Percentiles rank a stretch among this genome's conserved stretches.
Evolutionary conservation across 2,888 invertebrate genomes (phyloP).

Genomic region (Steinernema scapterisci): DNA sequence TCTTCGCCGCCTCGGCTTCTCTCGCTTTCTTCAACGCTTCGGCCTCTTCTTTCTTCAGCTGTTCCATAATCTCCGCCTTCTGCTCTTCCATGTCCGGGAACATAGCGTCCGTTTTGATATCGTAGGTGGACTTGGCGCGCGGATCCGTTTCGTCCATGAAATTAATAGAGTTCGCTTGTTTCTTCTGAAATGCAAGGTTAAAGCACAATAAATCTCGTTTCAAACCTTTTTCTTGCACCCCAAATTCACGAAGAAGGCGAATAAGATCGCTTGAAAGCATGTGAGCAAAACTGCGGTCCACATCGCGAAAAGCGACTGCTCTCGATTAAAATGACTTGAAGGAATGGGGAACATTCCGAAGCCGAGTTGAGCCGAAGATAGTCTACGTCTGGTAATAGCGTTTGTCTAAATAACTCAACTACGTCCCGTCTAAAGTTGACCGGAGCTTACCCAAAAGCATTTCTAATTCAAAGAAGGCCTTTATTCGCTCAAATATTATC

Average conservation of each 20-base stretch:
- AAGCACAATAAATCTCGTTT: not conserved
- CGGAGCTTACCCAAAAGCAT: too few species aligned
- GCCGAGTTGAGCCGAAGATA: too few species aligned
- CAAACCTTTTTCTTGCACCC: not conserved
- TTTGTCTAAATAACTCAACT: too few species aligned
- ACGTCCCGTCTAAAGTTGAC: too few species aligned
- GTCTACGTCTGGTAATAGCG: too few species aligned
- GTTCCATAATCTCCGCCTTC: not conserved
- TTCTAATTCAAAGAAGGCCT: too few species aligned
- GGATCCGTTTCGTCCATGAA: slow-evolving; percentile 5
- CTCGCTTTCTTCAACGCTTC: slow-evolving; percentile 24
- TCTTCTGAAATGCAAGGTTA: not conserved
- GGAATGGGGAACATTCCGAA: too few species aligned
- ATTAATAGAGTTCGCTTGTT: not conserved
- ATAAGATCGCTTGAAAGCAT: not conserved
- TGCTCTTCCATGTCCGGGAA: slow-evolving; percentile 6
- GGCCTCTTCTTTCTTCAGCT: not conserved
- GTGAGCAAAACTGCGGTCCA: slow-evolving; percentile 21
- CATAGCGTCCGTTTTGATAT: not conserved
- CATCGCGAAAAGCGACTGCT: not conserved
- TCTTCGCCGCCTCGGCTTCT: not conserved
- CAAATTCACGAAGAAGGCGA: not conserved
- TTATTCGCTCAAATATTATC: too few species aligned
- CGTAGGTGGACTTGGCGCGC: slow-evolving; percentile 11
- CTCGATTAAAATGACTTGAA: too few species aligned